Evolutionary conservation across 53 echinoderm and acorn worm species (phyloP).

Genomic region (Patiria pectinifera): DNA sequence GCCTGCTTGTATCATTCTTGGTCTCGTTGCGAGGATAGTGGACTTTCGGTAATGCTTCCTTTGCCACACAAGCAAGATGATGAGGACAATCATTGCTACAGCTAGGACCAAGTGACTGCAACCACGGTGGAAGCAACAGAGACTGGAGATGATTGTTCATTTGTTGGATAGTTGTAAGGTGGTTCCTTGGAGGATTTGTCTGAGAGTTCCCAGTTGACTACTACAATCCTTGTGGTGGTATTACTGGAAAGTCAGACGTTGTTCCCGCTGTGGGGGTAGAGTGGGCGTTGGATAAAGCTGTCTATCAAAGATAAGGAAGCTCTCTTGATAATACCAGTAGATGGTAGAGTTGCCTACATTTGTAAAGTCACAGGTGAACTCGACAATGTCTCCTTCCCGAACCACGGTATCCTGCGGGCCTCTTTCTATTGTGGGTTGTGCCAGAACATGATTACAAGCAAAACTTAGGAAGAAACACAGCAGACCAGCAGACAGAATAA

Average conservation of each 20-base stretch:
- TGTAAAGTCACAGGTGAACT: background rate
- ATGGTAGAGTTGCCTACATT: too few species aligned
- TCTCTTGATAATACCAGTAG: background rate
- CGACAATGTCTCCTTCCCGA: background rate
- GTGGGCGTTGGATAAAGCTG: background rate
- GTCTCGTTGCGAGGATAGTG: background rate
- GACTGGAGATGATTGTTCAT: background rate
- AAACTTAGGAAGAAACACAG: background rate
- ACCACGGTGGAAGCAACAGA: background rate
- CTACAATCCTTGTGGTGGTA: conserved; percentile 5
- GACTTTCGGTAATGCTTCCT: background rate
- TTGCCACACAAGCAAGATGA: conserved; percentile 7
- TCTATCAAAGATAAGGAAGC: background rate
- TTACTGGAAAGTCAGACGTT: conserved; percentile 26
- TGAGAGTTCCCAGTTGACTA: background rate
- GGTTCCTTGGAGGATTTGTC: background rate
- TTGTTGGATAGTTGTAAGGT: too few species aligned
- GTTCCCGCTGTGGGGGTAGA: background rate
- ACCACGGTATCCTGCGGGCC: background rate
- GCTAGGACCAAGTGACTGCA: background rate
- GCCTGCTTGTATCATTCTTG: background rate
- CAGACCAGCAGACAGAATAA: too few species aligned
- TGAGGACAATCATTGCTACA: conserved; percentile 11
- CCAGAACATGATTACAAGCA: background rate
- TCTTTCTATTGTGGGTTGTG: background rate